Percentiles rank a stretch among this genome's conserved stretches.
These are phyloP conservation scores for Megalopta genalis DNA, from an alignment of 1,140 invertebrate genomes.

Conservation along the genomic window DNA sequence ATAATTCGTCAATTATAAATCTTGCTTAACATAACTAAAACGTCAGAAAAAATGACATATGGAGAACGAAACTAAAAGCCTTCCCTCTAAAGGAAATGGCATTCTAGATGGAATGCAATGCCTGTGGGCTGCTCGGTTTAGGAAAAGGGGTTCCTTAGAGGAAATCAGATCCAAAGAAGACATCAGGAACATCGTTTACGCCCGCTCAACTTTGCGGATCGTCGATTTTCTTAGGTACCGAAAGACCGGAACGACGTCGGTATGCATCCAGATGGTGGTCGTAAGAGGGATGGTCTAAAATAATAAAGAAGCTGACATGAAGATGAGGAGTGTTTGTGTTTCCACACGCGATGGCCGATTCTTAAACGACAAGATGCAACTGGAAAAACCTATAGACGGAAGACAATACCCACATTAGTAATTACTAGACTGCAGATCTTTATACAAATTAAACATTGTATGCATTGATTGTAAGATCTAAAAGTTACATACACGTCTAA, in stretches of 20 bases:
- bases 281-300: constrained; percentile 71
- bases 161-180: constrained; percentile 29
- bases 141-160: not conserved
- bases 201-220: constrained; percentile 58
- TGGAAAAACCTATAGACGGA: constrained; percentile 54
- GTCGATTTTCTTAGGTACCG: constrained; percentile 34
- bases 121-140: not conserved
- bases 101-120: not conserved
- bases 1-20: too few species aligned
- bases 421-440: constrained; percentile 24
- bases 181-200: constrained; percentile 44
- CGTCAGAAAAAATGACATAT: not conserved
- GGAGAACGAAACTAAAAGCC: not conserved
- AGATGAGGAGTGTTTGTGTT: constrained; percentile 71
- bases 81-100: not conserved
- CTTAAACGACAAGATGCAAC: constrained; percentile 67
- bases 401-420: constrained; percentile 50
- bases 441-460: not conserved
- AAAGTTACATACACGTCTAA: too few species aligned
- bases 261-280: constrained; percentile 69
- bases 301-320: constrained; percentile 72
- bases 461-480: too few species aligned
- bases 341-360: constrained; percentile 66
- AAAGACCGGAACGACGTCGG: constrained; percentile 63
- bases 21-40: too few species aligned